Conservation (phyloP, 2,888 invertebrate genomes). For the Andricus curvator region DNA sequence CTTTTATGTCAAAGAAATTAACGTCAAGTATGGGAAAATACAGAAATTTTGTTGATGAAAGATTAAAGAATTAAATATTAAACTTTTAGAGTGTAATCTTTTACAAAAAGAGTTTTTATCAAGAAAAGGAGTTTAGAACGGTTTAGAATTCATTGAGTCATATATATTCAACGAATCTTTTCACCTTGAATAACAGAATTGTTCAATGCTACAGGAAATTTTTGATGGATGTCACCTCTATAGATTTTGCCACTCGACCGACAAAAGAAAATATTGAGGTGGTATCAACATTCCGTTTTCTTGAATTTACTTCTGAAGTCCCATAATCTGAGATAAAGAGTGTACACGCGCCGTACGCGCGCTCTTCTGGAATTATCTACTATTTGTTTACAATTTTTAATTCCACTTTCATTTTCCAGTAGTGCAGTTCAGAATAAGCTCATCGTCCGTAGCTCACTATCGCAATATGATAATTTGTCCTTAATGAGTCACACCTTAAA, state of each 20-base stretch:
- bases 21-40: too few species aligned
- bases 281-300: background rate
- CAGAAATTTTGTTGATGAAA: too few species aligned
- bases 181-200: background rate
- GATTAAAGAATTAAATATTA: background rate
- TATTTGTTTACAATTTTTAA: constrained; percentile 17
- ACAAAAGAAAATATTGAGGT: background rate
- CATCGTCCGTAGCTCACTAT: background rate
- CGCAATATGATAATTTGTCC: background rate
- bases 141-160: background rate
- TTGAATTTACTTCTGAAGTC: background rate
- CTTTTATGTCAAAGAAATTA: too few species aligned
- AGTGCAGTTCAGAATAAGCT: background rate
- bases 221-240: background rate
- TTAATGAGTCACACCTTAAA: background rate
- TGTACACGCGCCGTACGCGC: constrained; percentile 29
- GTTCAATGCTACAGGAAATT: background rate
- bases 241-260: background rate
- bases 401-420: background rate
- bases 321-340: background rate
- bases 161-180: background rate
- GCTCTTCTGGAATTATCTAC: background rate
- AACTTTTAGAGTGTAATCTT: background rate
- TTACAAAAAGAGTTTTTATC: background rate
- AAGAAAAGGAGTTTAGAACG: background rate